A percentile compares a stretch with the other conserved stretches of the same genome.
phyloP scores from a whole-genome alignment of 2,888 invertebrate genomes.

The Drosophila quinaria region DNA sequence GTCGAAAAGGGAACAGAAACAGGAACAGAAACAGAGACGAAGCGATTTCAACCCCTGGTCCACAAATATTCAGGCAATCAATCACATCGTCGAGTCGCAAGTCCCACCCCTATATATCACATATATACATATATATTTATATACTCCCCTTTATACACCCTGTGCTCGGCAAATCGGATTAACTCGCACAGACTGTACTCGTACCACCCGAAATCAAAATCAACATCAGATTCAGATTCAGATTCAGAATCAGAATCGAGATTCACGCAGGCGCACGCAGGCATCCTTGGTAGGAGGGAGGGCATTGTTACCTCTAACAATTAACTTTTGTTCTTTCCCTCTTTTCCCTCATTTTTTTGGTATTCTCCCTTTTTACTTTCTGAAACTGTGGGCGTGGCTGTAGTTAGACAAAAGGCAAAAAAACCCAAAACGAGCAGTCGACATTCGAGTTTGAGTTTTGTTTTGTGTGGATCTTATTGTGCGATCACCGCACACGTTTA shows the following conservation, averaged over 20 bases:
- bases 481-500: constrained; percentile 30
- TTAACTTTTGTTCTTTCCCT: constrained; percentile 65
- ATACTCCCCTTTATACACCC: neutral
- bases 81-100: constrained; percentile 76
- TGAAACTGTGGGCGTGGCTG: constrained; percentile 59
- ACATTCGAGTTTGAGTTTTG: constrained; percentile 46
- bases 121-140: neutral
- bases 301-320: constrained; percentile 61
- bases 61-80: constrained; percentile 68
- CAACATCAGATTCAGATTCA: neutral
- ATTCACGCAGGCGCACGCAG: constrained; percentile 70
- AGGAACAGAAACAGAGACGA: neutral
- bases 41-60: constrained; percentile 54
- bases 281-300: neutral
- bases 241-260: constrained; percentile 24
- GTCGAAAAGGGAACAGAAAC: neutral
- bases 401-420: constrained; percentile 44
- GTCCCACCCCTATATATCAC: constrained; percentile 58
- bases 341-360: constrained; percentile 26
- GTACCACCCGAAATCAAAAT: constrained; percentile 57
- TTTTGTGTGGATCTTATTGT: constrained; percentile 30
- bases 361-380: constrained; percentile 5
- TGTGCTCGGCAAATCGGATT: constrained; percentile 68
- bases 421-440: constrained; percentile 67
- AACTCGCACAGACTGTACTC: constrained; percentile 78